Conservation (phyloP, 2,797 vertebrate species). For the Liparis tanakae region DNA sequence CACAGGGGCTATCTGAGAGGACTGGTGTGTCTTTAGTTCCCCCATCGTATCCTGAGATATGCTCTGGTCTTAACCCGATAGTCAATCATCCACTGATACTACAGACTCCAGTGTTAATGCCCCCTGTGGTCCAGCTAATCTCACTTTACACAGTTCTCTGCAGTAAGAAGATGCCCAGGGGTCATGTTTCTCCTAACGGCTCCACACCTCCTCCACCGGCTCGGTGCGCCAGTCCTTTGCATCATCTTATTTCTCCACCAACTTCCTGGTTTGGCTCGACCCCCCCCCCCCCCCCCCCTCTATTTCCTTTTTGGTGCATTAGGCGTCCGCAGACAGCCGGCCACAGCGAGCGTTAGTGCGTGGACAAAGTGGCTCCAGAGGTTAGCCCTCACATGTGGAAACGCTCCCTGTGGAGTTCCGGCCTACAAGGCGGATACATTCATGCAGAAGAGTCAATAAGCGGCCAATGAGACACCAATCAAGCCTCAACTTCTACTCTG, state of each 20-base stretch:
- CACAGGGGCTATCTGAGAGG: background rate
- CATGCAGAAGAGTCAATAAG: slow-evolving; percentile 69
- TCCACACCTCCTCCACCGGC: slow-evolving; percentile 42
- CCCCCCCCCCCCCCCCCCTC: slow-evolving; percentile 4
- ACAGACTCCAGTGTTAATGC: slow-evolving; percentile 32
- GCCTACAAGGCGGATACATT: slow-evolving; percentile 68
- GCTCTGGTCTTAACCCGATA: slow-evolving; percentile 20
- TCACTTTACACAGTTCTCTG: slow-evolving; percentile 55
- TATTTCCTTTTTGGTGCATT: slow-evolving; percentile 62
- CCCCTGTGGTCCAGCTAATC: slow-evolving; percentile 53
- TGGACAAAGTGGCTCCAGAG: slow-evolving; percentile 60
- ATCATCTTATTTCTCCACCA: slow-evolving; percentile 45
- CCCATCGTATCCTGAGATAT: slow-evolving; percentile 23
- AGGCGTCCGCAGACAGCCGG: slow-evolving; percentile 37
- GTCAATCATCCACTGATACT: slow-evolving; percentile 39
- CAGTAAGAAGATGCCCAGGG: slow-evolving; percentile 48
- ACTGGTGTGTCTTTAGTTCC: background rate
- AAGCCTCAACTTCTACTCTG: slow-evolving; percentile 3
- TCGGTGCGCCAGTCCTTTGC: slow-evolving; percentile 16
- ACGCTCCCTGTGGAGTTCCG: slow-evolving; percentile 65
- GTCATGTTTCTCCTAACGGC: slow-evolving; percentile 57
- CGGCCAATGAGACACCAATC: slow-evolving; percentile 59
- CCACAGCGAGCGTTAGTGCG: slow-evolving; percentile 64
- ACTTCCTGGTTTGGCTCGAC: slow-evolving; percentile 47
- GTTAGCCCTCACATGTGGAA: slow-evolving; percentile 61